These are phyloP conservation scores for Drosophila kambysellisi DNA, from an alignment of 2,888 invertebrate genomes.

Conservation along the genomic window DNA sequence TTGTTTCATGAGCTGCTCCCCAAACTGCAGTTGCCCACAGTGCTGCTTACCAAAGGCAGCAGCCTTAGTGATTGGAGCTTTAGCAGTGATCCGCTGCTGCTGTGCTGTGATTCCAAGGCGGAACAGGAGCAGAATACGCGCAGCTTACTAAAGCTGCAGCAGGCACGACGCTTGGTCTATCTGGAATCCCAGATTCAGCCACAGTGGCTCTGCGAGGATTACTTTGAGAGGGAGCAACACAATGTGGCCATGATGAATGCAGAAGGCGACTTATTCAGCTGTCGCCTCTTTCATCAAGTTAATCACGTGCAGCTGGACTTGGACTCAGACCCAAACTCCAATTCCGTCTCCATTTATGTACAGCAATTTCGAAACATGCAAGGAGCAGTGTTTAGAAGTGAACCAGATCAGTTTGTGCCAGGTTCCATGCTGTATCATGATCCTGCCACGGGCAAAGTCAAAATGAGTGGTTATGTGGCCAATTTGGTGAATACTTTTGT, in stretches of 20 bases:
- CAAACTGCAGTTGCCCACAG: background rate
- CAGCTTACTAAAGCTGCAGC: background rate
- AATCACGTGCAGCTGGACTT: background rate
- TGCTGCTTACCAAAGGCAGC: background rate
- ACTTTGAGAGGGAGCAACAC: constrained; percentile 6
- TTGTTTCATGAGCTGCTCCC: background rate
- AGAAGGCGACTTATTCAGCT: background rate
- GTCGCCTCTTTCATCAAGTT: background rate
- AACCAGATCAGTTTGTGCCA: constrained; percentile 55
- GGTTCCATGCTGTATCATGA: constrained; percentile 52
- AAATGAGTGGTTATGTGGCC: constrained; percentile 53
- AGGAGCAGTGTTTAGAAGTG: constrained; percentile 34
- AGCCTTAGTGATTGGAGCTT: background rate
- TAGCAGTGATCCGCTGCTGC: background rate
- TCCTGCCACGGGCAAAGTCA: constrained; percentile 2
- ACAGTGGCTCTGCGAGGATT: constrained; percentile 1
- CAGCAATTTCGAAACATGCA: constrained; percentile 62
- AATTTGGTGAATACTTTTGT: constrained; percentile 55
- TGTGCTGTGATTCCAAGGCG: constrained; percentile 1
- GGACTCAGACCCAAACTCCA: background rate
- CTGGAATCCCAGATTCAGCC: background rate
- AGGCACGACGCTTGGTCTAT: background rate
- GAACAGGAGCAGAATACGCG: background rate
- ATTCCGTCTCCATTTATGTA: constrained; percentile 26
- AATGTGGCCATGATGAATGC: constrained; percentile 2